Conservation (phyloP, 1,140 invertebrate genomes). For the Heliconius melpomene region DNA sequence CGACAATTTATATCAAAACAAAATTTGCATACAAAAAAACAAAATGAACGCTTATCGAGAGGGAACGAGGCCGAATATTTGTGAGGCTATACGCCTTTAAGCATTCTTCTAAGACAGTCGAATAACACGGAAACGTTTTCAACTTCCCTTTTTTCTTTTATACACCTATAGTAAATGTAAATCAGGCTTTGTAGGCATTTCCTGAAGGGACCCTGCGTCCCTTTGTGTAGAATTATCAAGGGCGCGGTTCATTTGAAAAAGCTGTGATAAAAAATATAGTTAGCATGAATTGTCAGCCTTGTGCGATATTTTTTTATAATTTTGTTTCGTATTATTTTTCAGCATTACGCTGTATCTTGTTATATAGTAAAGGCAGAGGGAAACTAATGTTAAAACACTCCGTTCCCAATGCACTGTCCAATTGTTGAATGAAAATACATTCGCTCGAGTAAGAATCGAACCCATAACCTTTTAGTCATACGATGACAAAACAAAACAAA, state of each 20-base stretch:
- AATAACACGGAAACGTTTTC: constrained; percentile 13
- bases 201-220: constrained; percentile 19
- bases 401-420: too few relatives aligned
- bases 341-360: too few relatives aligned
- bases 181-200: constrained; percentile 17
- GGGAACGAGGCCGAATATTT: background rate
- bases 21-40: background rate
- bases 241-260: constrained; percentile 26
- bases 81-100: background rate
- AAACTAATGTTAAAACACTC: too few relatives aligned
- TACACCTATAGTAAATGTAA: constrained; percentile 14
- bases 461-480: too few relatives aligned
- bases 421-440: too few relatives aligned
- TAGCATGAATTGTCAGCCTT: background rate
- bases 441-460: too few relatives aligned
- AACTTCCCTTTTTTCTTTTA: constrained; percentile 6
- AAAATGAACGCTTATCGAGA: background rate
- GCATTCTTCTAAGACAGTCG: constrained; percentile 13
- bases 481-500: too few relatives aligned
- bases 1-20: background rate
- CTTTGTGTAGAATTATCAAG: constrained; percentile 17
- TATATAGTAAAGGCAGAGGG: too few relatives aligned
- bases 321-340: background rate
- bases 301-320: background rate
- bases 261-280: background rate